A percentile compares a stretch with the other conserved stretches of the same genome.
These are phyloP conservation scores for Lamproptera curius DNA, from an alignment of 2,888 invertebrate species.

Conservation along the genomic window DNA sequence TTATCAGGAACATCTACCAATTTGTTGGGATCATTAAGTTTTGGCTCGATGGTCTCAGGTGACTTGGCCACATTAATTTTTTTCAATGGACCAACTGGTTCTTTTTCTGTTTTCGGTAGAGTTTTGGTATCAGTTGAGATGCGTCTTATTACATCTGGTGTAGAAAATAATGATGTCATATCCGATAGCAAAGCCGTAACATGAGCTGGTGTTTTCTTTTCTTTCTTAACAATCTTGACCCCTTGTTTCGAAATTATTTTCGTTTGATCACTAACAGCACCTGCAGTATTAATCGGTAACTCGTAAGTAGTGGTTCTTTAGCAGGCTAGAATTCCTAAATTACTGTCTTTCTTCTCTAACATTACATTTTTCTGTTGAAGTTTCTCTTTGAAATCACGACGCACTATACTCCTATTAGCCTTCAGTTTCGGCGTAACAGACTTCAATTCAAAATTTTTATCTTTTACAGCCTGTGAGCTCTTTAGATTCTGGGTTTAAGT, in stretches of 20 bases:
- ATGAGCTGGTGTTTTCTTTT: conserved; percentile 80
- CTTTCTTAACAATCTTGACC: conserved; percentile 59
- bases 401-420: conserved; percentile 45
- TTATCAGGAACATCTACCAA: conserved; percentile 35
- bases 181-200: conserved; percentile 74
- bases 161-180: conserved; percentile 85
- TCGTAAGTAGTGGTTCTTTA: conserved; percentile 41
- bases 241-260: conserved; percentile 67
- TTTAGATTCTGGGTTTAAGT: conserved; percentile 65
- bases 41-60: conserved; percentile 33
- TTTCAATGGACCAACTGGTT: conserved; percentile 40
- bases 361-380: conserved; percentile 46
- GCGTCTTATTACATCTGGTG: conserved; percentile 87
- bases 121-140: conserved; percentile 76
- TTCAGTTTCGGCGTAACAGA: conserved; percentile 46
- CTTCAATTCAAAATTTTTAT: conserved; percentile 50
- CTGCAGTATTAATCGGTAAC: conserved; percentile 33
- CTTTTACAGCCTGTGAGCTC: conserved; percentile 39
- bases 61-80: conserved; percentile 33
- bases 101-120: conserved; percentile 71
- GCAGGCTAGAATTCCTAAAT: conserved; percentile 35
- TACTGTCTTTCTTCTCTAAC: conserved; percentile 43
- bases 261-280: conserved; percentile 38
- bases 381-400: conserved; percentile 59
- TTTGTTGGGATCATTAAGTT: conserved; percentile 27